A percentile compares a stretch with the other conserved stretches of the same genome.
Conservation (phyloP, 2,113 vertebrate species). For the Hipposideros armiger region DNA sequence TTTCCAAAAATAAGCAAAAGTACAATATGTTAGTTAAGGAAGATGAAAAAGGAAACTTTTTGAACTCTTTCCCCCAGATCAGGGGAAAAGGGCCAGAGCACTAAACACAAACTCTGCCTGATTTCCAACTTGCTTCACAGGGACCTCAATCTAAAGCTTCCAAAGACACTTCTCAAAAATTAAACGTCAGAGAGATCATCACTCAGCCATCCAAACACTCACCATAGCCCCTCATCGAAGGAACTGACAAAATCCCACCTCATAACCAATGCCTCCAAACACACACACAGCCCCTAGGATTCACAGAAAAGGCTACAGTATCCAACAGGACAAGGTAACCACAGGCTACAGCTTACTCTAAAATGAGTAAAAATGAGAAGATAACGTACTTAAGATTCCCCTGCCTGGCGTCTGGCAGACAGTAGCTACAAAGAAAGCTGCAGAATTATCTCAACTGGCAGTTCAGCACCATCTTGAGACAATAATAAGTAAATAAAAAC, state of each 20-base stretch:
- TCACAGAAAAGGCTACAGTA: no score
- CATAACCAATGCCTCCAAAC: background rate
- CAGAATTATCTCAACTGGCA: background rate
- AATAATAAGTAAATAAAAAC: background rate
- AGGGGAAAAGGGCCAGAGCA: background rate
- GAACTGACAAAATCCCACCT: background rate
- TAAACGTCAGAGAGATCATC: background rate
- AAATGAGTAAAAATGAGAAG: background rate
- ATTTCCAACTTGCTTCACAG: background rate
- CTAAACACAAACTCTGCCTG: background rate
- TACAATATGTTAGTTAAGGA: background rate
- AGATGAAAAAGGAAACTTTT: background rate
- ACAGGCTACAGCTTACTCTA: background rate
- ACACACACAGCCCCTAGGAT: no score
- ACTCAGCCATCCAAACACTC: background rate
- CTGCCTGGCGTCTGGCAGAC: background rate
- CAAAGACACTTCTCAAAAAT: background rate
- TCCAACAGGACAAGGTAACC: background rate
- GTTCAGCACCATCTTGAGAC: background rate
- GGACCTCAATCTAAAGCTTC: background rate
- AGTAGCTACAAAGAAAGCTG: background rate
- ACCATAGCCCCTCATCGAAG: background rate
- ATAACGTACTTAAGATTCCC: background rate
- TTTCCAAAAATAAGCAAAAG: background rate
- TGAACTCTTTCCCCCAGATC: background rate